Conservation (phyloP, 2,113 vertebrate genomes). For the Atlantisia rogersi region DNA sequence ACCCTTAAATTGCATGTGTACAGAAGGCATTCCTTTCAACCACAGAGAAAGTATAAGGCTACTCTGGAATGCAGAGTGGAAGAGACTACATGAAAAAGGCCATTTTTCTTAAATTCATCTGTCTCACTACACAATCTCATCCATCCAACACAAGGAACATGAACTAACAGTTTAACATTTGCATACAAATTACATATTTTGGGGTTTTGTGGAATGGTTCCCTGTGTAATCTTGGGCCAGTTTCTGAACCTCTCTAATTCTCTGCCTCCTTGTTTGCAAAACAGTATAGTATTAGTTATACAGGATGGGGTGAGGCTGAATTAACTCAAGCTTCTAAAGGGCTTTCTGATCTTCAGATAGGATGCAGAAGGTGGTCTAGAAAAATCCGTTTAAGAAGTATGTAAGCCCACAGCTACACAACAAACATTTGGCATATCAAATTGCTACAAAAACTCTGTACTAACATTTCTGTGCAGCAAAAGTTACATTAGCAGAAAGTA, state of each 20-base stretch:
- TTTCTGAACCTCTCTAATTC: background rate
- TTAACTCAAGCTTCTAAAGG: background rate
- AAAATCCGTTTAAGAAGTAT: background rate
- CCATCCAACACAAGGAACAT: background rate
- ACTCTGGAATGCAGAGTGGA: background rate
- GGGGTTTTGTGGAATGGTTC: background rate
- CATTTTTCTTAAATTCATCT: background rate
- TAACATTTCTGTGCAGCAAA: background rate
- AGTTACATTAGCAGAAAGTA: background rate
- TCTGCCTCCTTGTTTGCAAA: constrained; percentile 24
- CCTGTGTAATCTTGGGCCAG: constrained; percentile 31
- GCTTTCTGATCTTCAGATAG: constrained; percentile 1
- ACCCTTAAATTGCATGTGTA: background rate
- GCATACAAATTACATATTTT: constrained; percentile 37
- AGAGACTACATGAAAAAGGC: background rate
- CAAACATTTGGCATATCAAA: background rate
- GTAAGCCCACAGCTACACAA: background rate
- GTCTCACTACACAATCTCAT: background rate
- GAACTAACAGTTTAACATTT: constrained; percentile 28
- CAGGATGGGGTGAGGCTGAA: background rate
- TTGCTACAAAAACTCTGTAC: background rate
- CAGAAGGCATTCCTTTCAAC: background rate
- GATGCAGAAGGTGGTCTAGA: background rate
- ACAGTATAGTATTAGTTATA: background rate
- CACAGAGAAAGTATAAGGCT: background rate